These are phyloP conservation scores for Cephalotes varians DNA, from an alignment of 2,888 invertebrate genomes.

Conservation along the genomic window DNA sequence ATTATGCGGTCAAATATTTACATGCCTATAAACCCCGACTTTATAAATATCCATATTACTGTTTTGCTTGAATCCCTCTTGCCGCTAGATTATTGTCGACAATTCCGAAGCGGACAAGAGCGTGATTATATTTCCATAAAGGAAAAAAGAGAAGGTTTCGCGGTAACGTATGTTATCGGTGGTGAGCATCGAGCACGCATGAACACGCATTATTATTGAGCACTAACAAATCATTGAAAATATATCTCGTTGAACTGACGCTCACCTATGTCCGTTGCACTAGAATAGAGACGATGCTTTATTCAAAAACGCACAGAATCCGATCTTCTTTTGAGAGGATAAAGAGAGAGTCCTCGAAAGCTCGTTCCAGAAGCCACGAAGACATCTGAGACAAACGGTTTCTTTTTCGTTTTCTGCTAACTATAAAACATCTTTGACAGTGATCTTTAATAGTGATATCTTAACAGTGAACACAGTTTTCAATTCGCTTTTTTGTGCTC, in stretches of 20 bases:
- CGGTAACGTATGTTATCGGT: background rate
- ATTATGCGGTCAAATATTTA: conserved; percentile 1
- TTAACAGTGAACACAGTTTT: background rate
- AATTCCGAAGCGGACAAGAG: background rate
- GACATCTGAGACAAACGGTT: background rate
- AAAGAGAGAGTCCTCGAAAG: background rate
- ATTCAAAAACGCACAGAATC: background rate
- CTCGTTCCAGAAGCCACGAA: background rate
- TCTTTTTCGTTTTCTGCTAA: background rate
- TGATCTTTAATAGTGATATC: background rate
- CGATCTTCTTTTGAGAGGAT: background rate
- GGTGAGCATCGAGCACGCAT: background rate
- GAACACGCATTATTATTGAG: background rate
- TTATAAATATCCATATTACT: conserved; percentile 24
- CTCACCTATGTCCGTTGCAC: background rate
- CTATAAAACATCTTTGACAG: background rate
- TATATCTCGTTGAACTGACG: background rate
- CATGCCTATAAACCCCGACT: background rate
- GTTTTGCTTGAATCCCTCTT: background rate
- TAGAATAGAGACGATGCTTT: conserved; percentile 1
- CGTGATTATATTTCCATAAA: background rate
- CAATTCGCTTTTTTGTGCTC: background rate
- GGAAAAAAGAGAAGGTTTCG: background rate
- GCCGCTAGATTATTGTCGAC: background rate
- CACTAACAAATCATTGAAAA: background rate